Evolutionary conservation across 2,113 vertebrate genomes (phyloP).

Genomic region (Philantomba maxwellii): DNA sequence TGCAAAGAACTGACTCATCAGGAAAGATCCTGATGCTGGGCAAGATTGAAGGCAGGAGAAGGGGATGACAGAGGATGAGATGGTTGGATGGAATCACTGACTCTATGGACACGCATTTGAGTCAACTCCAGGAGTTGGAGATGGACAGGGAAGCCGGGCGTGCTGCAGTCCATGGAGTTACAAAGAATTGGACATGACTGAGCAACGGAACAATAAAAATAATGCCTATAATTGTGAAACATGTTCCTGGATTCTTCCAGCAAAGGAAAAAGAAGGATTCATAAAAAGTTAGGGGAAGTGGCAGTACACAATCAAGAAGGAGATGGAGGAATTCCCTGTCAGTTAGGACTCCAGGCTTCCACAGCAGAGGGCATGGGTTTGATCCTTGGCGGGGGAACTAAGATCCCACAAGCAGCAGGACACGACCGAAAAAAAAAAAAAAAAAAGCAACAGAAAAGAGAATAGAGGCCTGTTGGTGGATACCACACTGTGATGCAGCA

Average conservation of each 20-base stretch:
- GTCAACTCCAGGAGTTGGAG: not conserved
- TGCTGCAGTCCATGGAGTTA: not conserved
- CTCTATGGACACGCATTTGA: not conserved
- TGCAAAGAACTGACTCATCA: not conserved
- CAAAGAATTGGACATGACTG: not conserved
- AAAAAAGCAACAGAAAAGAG: not conserved
- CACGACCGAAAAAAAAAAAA: fast-evolving
- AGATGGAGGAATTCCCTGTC: not conserved
- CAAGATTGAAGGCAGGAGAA: not conserved
- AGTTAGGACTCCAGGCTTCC: not conserved
- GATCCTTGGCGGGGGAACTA: not conserved
- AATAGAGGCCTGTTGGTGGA: not conserved
- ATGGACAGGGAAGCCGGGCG: not conserved
- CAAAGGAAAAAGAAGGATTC: not conserved
- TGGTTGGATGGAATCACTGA: not conserved
- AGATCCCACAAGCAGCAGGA: not conserved
- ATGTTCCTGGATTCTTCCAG: not conserved
- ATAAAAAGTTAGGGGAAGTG: not conserved
- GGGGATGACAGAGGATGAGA: not conserved
- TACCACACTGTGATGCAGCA: not conserved
- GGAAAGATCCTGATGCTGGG: not conserved
- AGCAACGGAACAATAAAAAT: not conserved
- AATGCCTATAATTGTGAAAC: not conserved
- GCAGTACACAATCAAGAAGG: not conserved
- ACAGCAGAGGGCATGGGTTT: not conserved